phyloP scores from a whole-genome alignment of 2,113 vertebrate species.

The Anoura caudifer region DNA sequence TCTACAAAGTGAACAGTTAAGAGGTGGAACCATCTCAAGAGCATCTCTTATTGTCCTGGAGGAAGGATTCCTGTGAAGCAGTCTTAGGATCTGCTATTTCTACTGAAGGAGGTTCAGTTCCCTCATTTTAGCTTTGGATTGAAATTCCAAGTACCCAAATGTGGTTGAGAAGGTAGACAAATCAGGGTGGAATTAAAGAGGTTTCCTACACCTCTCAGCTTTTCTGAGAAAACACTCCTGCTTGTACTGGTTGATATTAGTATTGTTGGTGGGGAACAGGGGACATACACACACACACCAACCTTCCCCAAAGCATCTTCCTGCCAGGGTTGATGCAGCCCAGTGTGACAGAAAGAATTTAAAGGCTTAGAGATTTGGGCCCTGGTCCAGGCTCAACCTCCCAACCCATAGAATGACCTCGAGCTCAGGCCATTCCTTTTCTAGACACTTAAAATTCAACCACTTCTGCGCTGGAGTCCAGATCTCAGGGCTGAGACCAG shows the following conservation, averaged over 20 bases:
- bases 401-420: background rate
- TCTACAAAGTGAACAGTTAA: too few species aligned
- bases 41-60: background rate
- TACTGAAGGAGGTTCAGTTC: background rate
- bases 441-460: background rate
- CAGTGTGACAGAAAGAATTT: background rate
- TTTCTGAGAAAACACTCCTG: background rate
- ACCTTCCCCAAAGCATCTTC: background rate
- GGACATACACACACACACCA: background rate
- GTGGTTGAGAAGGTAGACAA: background rate
- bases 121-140: background rate
- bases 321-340: background rate
- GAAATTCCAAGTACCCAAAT: background rate
- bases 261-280: background rate
- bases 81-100: background rate
- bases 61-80: background rate
- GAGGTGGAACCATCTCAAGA: background rate
- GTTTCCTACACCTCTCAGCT: background rate
- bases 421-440: background rate
- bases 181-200: background rate
- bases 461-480: background rate
- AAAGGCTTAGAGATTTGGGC: background rate
- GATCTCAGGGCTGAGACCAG: background rate
- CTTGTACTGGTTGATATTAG: background rate
- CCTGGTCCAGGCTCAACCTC: background rate